Evolutionary conservation across 2,113 vertebrate genomes (phyloP).

Genomic region (Stictonetta naevosa): DNA sequence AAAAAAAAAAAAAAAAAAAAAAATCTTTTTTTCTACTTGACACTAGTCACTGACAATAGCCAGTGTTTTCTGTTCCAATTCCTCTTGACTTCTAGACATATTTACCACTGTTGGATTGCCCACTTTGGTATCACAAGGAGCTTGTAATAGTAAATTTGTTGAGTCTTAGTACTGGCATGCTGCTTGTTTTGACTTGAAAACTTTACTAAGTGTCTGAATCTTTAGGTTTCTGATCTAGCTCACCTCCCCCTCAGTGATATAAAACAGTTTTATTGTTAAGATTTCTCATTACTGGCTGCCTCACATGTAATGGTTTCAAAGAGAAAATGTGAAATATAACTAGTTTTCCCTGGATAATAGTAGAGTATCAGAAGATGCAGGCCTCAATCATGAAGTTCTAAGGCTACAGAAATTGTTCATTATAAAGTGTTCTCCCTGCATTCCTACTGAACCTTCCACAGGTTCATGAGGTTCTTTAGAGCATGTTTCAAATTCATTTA

Average conservation of each 20-base stretch:
- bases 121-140: neutral
- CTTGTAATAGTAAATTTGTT: neutral
- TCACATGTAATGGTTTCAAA: neutral
- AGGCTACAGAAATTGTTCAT: neutral
- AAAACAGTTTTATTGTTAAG: neutral
- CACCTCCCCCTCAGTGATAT: neutral
- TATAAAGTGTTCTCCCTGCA: neutral
- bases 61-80: neutral
- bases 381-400: neutral
- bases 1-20: neutral
- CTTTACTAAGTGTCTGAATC: fast-evolving
- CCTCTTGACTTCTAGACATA: neutral
- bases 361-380: neutral
- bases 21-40: neutral
- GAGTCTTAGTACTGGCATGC: neutral
- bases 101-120: neutral
- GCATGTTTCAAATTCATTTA: neutral
- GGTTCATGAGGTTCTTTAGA: neutral
- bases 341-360: neutral
- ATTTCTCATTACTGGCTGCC: neutral
- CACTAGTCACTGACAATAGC: neutral
- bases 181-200: neutral
- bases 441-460: neutral
- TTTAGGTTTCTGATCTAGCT: neutral
- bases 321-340: neutral